phyloP scores from a whole-genome alignment of 2,888 invertebrate species.

The Apeira syringaria region DNA sequence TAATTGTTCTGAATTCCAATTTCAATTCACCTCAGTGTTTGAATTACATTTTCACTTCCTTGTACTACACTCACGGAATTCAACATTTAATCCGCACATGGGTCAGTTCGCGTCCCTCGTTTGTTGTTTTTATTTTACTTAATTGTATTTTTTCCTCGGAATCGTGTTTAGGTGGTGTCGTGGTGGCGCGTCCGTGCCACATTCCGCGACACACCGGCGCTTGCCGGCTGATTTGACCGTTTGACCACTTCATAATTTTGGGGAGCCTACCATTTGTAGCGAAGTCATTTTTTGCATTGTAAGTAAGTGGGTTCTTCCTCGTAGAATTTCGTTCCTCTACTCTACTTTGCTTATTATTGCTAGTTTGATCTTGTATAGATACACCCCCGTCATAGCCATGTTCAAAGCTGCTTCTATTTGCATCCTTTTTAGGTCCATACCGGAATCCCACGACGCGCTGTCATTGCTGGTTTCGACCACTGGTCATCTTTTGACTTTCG shows the following conservation, averaged over 20 bases:
- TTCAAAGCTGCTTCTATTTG: too few relatives aligned
- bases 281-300: neutral
- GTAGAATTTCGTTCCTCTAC: too few relatives aligned
- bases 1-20: neutral
- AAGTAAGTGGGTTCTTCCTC: too few relatives aligned
- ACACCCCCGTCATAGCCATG: too few relatives aligned
- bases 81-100: slow-evolving; percentile 24
- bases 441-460: too few relatives aligned
- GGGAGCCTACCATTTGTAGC: slow-evolving; percentile 38
- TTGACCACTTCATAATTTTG: slow-evolving; percentile 59
- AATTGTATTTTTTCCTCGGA: slow-evolving; percentile 49
- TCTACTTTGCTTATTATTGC: too few relatives aligned
- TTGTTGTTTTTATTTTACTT: slow-evolving; percentile 49
- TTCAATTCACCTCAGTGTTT: neutral
- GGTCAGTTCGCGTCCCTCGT: slow-evolving; percentile 41
- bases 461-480: too few relatives aligned
- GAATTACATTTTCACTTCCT: slow-evolving; percentile 1
- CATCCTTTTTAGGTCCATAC: too few relatives aligned
- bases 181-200: slow-evolving; percentile 59
- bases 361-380: too few relatives aligned
- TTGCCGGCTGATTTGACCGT: slow-evolving; percentile 54
- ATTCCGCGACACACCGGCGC: slow-evolving; percentile 75
- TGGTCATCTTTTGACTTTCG: too few relatives aligned
- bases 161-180: slow-evolving; percentile 63
- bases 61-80: slow-evolving; percentile 23